These are phyloP conservation scores for Cephus rjabovi DNA, from an alignment of 2,888 invertebrate genomes.

Conservation along the genomic window DNA sequence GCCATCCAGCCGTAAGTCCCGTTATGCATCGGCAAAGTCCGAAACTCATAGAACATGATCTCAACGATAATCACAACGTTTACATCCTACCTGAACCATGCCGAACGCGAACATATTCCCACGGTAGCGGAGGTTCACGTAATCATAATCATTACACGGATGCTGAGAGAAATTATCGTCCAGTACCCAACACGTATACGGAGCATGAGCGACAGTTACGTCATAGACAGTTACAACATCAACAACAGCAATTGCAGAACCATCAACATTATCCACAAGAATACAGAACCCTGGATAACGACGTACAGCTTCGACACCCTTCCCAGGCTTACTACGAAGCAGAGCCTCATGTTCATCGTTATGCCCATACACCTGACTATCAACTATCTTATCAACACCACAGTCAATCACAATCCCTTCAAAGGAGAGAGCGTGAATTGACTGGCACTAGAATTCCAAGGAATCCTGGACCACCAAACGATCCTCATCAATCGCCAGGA, in stretches of 20 bases:
- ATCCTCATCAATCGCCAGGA: constrained; percentile 46
- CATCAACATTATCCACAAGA: constrained; percentile 37
- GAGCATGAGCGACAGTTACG: constrained; percentile 57
- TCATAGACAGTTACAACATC: constrained; percentile 47
- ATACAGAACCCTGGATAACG: constrained; percentile 5
- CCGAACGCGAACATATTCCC: constrained; percentile 59
- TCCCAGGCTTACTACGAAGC: constrained; percentile 34
- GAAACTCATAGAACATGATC: constrained; percentile 54
- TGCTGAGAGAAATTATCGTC: constrained; percentile 50
- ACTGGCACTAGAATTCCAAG: constrained; percentile 8
- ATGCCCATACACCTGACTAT: constrained; percentile 41
- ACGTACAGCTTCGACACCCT: not conserved
- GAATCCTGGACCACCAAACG: constrained; percentile 28
- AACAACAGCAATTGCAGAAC: constrained; percentile 35
- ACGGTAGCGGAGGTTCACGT: constrained; percentile 52
- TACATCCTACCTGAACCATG: constrained; percentile 57
- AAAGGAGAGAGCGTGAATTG: constrained; percentile 37
- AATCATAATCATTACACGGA: constrained; percentile 45
- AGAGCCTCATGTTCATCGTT: constrained; percentile 41
- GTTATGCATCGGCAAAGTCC: constrained; percentile 41
- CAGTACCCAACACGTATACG: constrained; percentile 54
- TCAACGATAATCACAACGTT: constrained; percentile 60
- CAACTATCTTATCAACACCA: constrained; percentile 33
- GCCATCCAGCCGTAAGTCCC: constrained; percentile 40
- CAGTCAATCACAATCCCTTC: constrained; percentile 26